Conservation (phyloP, 2,797 vertebrate species). For the Lithobates pipiens region DNA sequence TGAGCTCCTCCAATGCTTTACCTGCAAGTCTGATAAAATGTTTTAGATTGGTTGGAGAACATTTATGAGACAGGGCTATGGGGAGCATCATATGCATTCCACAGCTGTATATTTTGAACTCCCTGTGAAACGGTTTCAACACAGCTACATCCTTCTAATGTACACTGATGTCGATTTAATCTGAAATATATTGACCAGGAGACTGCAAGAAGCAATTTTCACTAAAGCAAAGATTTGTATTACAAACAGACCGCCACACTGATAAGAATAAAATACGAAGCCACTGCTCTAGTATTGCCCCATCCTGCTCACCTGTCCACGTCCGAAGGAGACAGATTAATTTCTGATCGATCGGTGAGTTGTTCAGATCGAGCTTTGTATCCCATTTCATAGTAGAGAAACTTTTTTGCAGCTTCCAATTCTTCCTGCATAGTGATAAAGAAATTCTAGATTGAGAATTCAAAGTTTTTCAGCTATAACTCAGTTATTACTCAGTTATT, state of each 20-base stretch:
- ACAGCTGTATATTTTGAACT: neutral
- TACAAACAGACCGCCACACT: neutral
- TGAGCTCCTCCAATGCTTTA: too few species aligned
- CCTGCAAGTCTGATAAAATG: too few species aligned
- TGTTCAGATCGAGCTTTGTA: constrained; percentile 94
- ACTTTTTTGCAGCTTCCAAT: constrained; percentile 85
- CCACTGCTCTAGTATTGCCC: neutral
- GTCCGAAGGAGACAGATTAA: constrained; percentile 85
- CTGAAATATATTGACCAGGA: constrained; percentile 27
- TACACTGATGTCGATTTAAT: constrained; percentile 32
- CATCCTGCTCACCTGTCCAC: constrained; percentile 81
- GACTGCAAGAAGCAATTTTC: constrained; percentile 8
- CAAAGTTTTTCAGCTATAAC: too few species aligned
- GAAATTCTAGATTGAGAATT: constrained; percentile 7
- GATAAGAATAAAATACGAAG: constrained; percentile 10
- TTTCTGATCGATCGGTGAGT: constrained; percentile 87
- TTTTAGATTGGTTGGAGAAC: neutral
- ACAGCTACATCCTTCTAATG: neutral
- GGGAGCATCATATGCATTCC: neutral
- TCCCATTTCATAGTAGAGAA: constrained; percentile 96
- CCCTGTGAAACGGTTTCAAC: neutral
- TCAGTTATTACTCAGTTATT: too few species aligned
- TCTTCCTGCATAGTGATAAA: constrained; percentile 79
- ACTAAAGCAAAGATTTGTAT: constrained; percentile 10
- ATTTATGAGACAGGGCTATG: neutral